phyloP scores from a whole-genome alignment of 1,140 invertebrate species.

The Parasteatoda tepidariorum region DNA sequence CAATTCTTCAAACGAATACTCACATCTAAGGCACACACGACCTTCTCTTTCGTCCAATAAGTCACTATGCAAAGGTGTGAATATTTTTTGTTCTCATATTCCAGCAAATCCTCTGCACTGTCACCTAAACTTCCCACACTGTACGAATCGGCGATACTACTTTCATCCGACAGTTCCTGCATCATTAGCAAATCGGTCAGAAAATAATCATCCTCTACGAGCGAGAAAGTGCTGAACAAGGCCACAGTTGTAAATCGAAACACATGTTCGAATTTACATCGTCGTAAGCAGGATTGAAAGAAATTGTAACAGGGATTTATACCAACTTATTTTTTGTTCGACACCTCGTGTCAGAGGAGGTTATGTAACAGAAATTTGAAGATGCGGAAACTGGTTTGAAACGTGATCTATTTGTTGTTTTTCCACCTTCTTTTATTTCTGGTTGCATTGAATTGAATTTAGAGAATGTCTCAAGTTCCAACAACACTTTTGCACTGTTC shows the following conservation, averaged over 20 bases:
- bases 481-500: no score
- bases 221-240: no score
- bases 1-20: neutral
- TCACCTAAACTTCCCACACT: neutral
- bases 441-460: no score
- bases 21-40: slow-evolving; percentile 19
- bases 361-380: slow-evolving; percentile 49
- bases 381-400: slow-evolving; percentile 39
- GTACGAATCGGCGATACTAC: slow-evolving; percentile 6
- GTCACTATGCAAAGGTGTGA: slow-evolving; percentile 44
- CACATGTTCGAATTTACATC: no score
- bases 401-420: slow-evolving; percentile 27
- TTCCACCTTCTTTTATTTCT: neutral
- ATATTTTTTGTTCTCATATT: slow-evolving; percentile 8
- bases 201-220: no score
- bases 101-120: neutral
- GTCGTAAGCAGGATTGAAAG: slow-evolving; percentile 15
- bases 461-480: no score
- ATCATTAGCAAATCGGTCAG: no score
- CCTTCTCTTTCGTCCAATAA: slow-evolving; percentile 28
- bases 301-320: slow-evolving; percentile 18
- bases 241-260: no score
- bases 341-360: neutral
- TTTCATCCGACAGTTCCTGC: neutral
- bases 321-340: neutral